Conservation (phyloP, 2,797 vertebrate species). For the Taeniopygia guttata region DNA sequence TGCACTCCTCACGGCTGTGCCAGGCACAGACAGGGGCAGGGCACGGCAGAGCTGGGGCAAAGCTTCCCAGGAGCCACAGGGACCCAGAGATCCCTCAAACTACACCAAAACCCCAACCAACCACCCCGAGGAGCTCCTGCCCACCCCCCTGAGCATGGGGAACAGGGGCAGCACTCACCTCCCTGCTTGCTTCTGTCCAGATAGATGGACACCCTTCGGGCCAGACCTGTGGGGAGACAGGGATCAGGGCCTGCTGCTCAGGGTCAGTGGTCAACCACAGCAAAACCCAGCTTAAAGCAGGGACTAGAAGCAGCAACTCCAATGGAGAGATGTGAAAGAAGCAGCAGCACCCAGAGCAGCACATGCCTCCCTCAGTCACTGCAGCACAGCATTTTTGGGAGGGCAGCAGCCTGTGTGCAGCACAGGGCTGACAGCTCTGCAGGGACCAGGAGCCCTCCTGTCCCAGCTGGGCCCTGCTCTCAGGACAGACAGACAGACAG, state of each 20-base stretch:
- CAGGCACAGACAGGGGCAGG: not conserved
- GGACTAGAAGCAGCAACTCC: not conserved
- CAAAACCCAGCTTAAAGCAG: not conserved
- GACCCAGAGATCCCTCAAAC: not conserved
- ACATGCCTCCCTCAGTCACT: not conserved
- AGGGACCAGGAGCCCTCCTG: not conserved
- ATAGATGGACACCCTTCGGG: constrained; percentile 92
- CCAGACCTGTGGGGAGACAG: constrained; percentile 84
- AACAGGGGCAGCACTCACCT: constrained; percentile 83
- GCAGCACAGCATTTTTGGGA: not conserved
- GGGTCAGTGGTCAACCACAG: constrained; percentile 40
- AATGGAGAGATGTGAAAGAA: not conserved
- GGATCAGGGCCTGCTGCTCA: constrained; percentile 39
- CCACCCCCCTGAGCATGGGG: constrained; percentile 17
- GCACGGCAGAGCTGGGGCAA: not conserved
- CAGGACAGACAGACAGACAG: not conserved
- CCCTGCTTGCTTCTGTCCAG: constrained; percentile 94
- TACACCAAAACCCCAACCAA: not conserved
- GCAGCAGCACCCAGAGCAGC: constrained; percentile 34
- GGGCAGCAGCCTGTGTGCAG: not conserved
- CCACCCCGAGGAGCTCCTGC: not conserved
- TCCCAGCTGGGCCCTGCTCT: not conserved
- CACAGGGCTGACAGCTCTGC: not conserved
- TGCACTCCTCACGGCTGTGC: fast-evolving
- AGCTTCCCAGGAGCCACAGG: not conserved